These are phyloP conservation scores for Poecilia velifera DNA, from an alignment of 2,797 vertebrate species.

Conservation along the genomic window DNA sequence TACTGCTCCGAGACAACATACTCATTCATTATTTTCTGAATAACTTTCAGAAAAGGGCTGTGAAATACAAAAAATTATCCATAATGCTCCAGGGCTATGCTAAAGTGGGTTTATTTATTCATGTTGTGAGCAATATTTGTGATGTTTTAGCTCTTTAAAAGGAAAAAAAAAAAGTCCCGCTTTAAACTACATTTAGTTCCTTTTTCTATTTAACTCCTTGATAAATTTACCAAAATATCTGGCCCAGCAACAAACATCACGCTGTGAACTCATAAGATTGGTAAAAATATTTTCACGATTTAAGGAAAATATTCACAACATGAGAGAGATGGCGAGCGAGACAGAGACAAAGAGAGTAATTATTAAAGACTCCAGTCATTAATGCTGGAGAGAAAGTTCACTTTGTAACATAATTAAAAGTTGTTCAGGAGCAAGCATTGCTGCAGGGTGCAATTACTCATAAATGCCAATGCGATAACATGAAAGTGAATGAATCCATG, in stretches of 20 bases:
- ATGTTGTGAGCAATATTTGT: conserved; percentile 45
- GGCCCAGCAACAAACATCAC: conserved; percentile 39
- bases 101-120: conserved; percentile 51
- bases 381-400: conserved; percentile 68
- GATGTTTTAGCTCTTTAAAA: conserved; percentile 30
- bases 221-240: conserved; percentile 42
- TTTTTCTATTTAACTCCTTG: conserved; percentile 46
- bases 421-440: conserved; percentile 68
- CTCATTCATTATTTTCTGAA: conserved; percentile 52
- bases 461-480: conserved; percentile 76
- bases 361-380: conserved; percentile 61
- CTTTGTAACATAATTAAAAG: conserved; percentile 82
- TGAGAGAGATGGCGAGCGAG: conserved; percentile 20
- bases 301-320: conserved; percentile 33
- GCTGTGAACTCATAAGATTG: conserved; percentile 43
- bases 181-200: conserved; percentile 8
- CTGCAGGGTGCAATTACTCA: conserved; percentile 78
- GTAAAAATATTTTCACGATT: conserved; percentile 61
- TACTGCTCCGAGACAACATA: conserved; percentile 65
- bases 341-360: conserved; percentile 40
- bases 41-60: conserved; percentile 52
- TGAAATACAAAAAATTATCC: conserved; percentile 66
- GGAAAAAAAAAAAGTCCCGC: conserved; percentile 25
- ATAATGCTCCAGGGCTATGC: conserved; percentile 45
- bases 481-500: conserved; percentile 66